Evolutionary conservation across 2,113 vertebrate genomes (phyloP), one percentile per base, ranked within the genome.

Genomic region (Ancistrus triradiatus): DNA sequence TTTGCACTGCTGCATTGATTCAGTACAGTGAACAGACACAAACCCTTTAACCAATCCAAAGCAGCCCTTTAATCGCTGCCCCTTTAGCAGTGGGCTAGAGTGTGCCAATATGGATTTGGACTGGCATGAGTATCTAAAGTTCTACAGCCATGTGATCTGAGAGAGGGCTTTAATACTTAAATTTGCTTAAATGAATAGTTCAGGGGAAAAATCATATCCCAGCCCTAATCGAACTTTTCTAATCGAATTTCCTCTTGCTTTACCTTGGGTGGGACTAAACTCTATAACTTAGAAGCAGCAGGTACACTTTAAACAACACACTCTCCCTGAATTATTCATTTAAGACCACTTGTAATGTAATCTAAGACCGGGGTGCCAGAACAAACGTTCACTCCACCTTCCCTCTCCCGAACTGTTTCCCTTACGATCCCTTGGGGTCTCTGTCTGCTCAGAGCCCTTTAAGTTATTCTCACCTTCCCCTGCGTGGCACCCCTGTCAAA

Each of bases 381-480:
- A n/a, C n/a, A n/a, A n/a, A n/a, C n/a, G n/a, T n/a, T n/a, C n/a
- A n/a, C n/a, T n/a, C n/a, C n/a, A n/a, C n/a, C n/a, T n/a, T n/a
- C n/a, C n/a, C n/a, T n/a, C n/a, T n/a, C n/a, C n/a, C n/a, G n/a
- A n/a, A n/a, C n/a, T n/a, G n/a, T n/a, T n/a, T n/a, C n/a, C n/a
- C n/a, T n/a, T n/a, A n/a, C n/a, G n/a, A n/a, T n/a, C n/a, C n/a
- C n/a, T n/a, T n/a, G n/a, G n/a, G n/a, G n/a, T n/a, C n/a, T n/a
- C n/a, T n/a, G 13, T 37, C 35, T 10, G 7, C 35, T 37, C 35
- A 37, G 35, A 11, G 13, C 35, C 25, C 55, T 74, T 63, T 77
- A 77, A 77, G 80, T 65, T 77, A 13, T 19, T 70, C 58, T 7
- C 21, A 63, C 47, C 9, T 14, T 44, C 57, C 22, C 35, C 2